Percentiles rank a stretch among this genome's conserved stretches.
phyloP scores from a whole-genome alignment of 2,888 invertebrate genomes.

The Agriotes lineatus region DNA sequence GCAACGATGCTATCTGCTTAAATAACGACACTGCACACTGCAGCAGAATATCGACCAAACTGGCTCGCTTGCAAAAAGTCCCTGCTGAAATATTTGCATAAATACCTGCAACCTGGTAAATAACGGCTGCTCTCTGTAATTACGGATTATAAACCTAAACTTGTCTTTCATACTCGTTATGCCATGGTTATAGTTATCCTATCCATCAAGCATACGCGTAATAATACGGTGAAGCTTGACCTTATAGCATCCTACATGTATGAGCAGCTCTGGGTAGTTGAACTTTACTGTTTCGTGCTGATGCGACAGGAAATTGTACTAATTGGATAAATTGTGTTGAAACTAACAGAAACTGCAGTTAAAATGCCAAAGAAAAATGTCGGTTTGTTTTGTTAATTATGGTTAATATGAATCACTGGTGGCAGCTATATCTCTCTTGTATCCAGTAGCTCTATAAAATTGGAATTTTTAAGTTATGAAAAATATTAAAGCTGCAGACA shows the following conservation, averaged over 20 bases:
- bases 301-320: conserved; percentile 39
- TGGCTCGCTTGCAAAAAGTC: conserved; percentile 37
- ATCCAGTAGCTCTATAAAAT: too few relatives aligned
- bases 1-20: conserved; percentile 41
- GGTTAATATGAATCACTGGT: too few relatives aligned
- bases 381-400: not conserved
- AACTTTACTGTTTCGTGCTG: conserved; percentile 36
- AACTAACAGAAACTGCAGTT: not conserved
- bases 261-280: conserved; percentile 26
- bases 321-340: conserved; percentile 37
- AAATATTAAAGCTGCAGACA: too few relatives aligned
- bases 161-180: conserved; percentile 23
- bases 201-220: conserved; percentile 22
- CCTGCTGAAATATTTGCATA: conserved; percentile 35
- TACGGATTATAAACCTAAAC: conserved; percentile 30
- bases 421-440: too few relatives aligned
- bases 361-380: not conserved
- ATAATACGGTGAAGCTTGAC: conserved; percentile 22
- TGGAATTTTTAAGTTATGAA: too few relatives aligned
- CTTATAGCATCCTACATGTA: not conserved
- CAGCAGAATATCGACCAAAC: conserved; percentile 45
- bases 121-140: conserved; percentile 28
- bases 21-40: conserved; percentile 43
- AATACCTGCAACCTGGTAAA: conserved; percentile 35
- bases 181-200: conserved; percentile 22